A percentile compares a stretch with the other conserved stretches of the same genome.
phyloP scores from a whole-genome alignment of 2,888 invertebrate genomes.

The Amphipyra berbera region DNA sequence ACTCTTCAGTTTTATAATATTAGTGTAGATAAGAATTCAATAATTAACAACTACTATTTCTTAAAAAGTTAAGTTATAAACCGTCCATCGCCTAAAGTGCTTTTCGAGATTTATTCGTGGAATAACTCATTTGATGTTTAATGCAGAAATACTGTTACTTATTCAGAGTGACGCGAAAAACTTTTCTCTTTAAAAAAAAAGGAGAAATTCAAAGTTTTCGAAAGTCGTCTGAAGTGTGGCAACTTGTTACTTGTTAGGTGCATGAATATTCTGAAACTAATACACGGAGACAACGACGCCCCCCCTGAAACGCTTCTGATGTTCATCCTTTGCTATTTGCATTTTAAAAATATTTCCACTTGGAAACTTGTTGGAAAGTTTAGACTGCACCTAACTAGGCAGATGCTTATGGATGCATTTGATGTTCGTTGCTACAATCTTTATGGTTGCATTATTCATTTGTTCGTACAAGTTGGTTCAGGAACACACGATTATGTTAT shows the following conservation, averaged over 20 bases:
- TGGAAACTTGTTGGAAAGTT: constrained; percentile 57
- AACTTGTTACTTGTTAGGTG: constrained; percentile 47
- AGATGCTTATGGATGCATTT: constrained; percentile 28
- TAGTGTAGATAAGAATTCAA: too few relatives aligned
- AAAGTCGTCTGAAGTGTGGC: constrained; percentile 49
- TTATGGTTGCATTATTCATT: constrained; percentile 54
- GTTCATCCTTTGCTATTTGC: constrained; percentile 64
- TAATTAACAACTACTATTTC: background rate
- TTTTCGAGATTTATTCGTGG: constrained; percentile 8
- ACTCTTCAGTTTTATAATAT: too few relatives aligned
- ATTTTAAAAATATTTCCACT: constrained; percentile 69
- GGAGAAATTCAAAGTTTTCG: constrained; percentile 32
- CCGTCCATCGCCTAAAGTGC: constrained; percentile 1
- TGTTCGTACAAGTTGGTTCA: constrained; percentile 25
- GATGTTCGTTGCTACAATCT: constrained; percentile 46
- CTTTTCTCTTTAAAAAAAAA: constrained; percentile 35
- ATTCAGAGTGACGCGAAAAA: constrained; percentile 38
- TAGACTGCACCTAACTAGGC: constrained; percentile 45
- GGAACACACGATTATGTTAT: constrained; percentile 3
- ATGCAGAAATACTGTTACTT: constrained; percentile 39
- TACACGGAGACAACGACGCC: constrained; percentile 58
- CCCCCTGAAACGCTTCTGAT: constrained; percentile 65
- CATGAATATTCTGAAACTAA: constrained; percentile 70
- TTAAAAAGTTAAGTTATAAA: background rate
- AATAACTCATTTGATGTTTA: constrained; percentile 35